Base-by-base conservation (phyloP, 2,113 vertebrate genomes). In the Prietella phreatophila region DNA sequence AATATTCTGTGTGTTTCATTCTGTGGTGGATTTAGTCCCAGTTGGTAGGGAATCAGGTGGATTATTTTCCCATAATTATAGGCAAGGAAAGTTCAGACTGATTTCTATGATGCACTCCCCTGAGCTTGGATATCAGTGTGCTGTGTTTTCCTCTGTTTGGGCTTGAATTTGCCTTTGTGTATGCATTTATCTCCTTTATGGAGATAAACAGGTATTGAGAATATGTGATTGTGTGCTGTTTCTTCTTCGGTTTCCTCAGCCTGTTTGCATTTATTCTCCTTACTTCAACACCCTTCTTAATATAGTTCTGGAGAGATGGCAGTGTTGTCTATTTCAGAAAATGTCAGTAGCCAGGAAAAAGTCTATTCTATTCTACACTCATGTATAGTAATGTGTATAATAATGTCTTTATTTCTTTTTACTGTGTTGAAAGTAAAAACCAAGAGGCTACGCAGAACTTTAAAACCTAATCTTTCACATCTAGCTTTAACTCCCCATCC, bases 331-430 rank as follows among this genome's bases (percentile, higher is more conserved):
- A 60, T 82, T 60, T 82, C 19, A 82, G 17, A 60, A 33, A 22
- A 36, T 58, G 10, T 25, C 30, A 60, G 20, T 25, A 60, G 79
- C 55, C 42, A 47, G 5, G 42, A 47, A 47, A 47, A 60, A 36
- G 55, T 33, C 17, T 36, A 36, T 36, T 36, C 36, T 36, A 36
- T 36, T 36, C 36, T 36, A 36, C 36, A 36, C 36, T 36, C n/a
- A n/a, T n/a, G n/a, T n/a, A n/a, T n/a, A n/a, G n/a, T n/a, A n/a
- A n/a, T n/a, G n/a, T n/a, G n/a, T n/a, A n/a, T n/a, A n/a, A n/a
- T n/a, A n/a, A 76, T 79, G 90, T 39, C 8, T 33, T 22, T 73
- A 47, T 50, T 36, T 92, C 61, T 92, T 92, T 93, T 86, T 82
- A 90, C 87, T 84, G 56, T n/a, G 30, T 11, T 56, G 53, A 53